Base-by-base conservation (phyloP, 2,797 vertebrate species). In the Luscinia megarhynchos region DNA sequence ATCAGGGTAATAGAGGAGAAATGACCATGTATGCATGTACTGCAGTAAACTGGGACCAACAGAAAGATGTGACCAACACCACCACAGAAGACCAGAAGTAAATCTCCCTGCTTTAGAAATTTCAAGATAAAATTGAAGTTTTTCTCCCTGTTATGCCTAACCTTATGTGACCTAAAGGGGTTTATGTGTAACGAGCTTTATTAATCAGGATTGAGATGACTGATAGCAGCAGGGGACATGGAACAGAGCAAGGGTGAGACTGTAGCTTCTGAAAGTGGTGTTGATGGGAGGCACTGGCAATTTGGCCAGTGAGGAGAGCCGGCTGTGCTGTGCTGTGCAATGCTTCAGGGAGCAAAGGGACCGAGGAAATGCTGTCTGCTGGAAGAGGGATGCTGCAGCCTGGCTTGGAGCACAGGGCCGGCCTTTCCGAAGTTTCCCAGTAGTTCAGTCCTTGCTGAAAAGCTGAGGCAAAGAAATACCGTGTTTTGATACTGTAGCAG, bases 211-310 rank as follows among this genome's bases (percentile, higher is more conserved):
- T 30, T 69, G 67, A 66, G 50, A 41, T 23, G 53, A 72, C 11
- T 59, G 34, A 30, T 8, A 50, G 62, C 32, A 86, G 36, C 30
- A 48, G 32, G 16, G 17, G 22, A 10, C 18, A 29, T 10, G 29
- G 67, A 30, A n/a, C 38, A 57, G 50, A 48, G 38, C 7, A 38
- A 30, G 29, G 18, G 11, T 62, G 27, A 81, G 77, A 29, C 40
- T 11, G 45, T 0, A 2, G 26, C 59, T 57, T 43, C 45, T 32
- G 22, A n/a, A 27, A 14, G 4, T 40, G 0, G 0, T 24, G 10
- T 23, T 80, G 67, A 15, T 51, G 53, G 41, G 29, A 84, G 34
- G 43, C 22, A 79, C 46, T 8, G 24, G 20, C 29, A 20, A 10
- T 62, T 57, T 27, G 20, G 18, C 30, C 50, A 38, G 38, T 6